A percentile compares a stretch with the other conserved stretches of the same genome.
phyloP scores from a whole-genome alignment of 2,888 invertebrate genomes.

The Cheilosia vernalis region DNA sequence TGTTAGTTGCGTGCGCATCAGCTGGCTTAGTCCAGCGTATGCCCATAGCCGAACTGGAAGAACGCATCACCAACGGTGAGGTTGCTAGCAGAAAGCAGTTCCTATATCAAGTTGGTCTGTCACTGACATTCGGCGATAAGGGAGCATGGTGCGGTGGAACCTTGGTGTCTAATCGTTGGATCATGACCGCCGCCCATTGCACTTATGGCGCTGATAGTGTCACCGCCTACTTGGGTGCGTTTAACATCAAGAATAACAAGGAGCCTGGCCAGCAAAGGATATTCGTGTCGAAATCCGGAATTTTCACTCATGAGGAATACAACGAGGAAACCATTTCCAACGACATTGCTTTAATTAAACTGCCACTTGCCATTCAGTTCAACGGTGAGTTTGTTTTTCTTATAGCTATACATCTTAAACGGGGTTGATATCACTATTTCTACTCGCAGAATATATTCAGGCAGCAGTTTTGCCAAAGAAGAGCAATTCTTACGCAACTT shows the following conservation, averaged over 20 bases:
- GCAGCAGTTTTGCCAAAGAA: slow-evolving; percentile 78
- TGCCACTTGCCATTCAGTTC: slow-evolving; percentile 78
- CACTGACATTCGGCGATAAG: slow-evolving; percentile 15
- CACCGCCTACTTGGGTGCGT: slow-evolving; percentile 76
- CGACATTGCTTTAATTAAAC: slow-evolving; percentile 79
- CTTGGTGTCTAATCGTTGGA: slow-evolving; percentile 77
- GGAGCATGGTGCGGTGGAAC: slow-evolving; percentile 78
- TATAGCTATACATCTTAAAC: not conserved
- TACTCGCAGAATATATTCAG: slow-evolving; percentile 74
- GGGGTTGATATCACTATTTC: no score
- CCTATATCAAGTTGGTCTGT: slow-evolving; percentile 76
- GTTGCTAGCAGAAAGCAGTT: slow-evolving; percentile 75
- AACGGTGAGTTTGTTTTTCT: slow-evolving; percentile 78
- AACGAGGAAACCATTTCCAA: slow-evolving; percentile 71
- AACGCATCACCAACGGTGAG: slow-evolving; percentile 77
- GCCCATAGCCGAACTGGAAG: slow-evolving; percentile 75
- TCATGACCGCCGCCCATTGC: slow-evolving; percentile 79
- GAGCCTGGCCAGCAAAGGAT: slow-evolving; percentile 76
- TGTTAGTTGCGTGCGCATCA: slow-evolving; percentile 65
- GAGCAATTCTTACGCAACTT: slow-evolving; percentile 68
- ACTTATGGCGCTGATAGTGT: slow-evolving; percentile 68
- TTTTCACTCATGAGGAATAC: slow-evolving; percentile 76
- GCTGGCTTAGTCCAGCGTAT: slow-evolving; percentile 69
- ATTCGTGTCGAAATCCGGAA: slow-evolving; percentile 59
- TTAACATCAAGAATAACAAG: slow-evolving; percentile 61